Conservation (phyloP, 2,888 invertebrate species). For the Cheilosia vernalis region DNA sequence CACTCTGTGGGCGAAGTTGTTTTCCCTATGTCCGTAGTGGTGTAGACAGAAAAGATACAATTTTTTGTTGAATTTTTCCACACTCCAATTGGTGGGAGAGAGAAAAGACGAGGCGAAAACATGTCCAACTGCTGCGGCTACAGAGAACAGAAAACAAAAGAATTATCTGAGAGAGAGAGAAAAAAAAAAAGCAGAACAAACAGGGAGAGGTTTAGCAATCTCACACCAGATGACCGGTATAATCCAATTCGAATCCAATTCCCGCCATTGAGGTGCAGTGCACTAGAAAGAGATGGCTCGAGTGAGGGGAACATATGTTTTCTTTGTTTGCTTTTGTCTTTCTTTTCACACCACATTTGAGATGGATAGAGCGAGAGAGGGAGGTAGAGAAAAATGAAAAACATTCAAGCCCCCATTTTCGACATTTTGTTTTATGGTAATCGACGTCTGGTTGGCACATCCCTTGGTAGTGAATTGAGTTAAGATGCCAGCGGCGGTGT, state of each 20-base stretch:
- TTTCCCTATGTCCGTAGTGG: conserved; percentile 47
- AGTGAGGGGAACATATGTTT: conserved; percentile 73
- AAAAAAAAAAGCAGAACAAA: conserved; percentile 5
- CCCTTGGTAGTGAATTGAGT: conserved; percentile 56
- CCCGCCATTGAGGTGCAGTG: conserved; percentile 56
- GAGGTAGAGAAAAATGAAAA: conserved; percentile 65
- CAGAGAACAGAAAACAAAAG: conserved; percentile 60
- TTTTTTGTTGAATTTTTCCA: conserved; percentile 26
- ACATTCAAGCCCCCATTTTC: conserved; percentile 60
- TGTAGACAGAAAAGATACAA: conserved; percentile 68
- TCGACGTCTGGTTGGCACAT: conserved; percentile 68
- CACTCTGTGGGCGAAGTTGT: conserved; percentile 74
- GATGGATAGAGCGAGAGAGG: conserved; percentile 46
- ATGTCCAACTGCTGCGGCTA: conserved; percentile 54
- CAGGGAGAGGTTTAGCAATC: conserved; percentile 63
- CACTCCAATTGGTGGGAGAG: conserved; percentile 24
- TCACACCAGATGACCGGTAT: conserved; percentile 66
- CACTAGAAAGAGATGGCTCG: conserved; percentile 32
- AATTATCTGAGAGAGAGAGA: conserved; percentile 53
- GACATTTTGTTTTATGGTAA: conserved; percentile 74
- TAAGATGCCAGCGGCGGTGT: conserved; percentile 6
- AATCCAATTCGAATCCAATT: conserved; percentile 69
- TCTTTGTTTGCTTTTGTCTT: conserved; percentile 66
- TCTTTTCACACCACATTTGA: conserved; percentile 49
- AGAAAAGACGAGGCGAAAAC: conserved; percentile 50